Evolutionary conservation across 2,797 vertebrate genomes (phyloP), one percentile per base, ranked within the genome.

Genomic region (Phataginus tetradactyla): DNA sequence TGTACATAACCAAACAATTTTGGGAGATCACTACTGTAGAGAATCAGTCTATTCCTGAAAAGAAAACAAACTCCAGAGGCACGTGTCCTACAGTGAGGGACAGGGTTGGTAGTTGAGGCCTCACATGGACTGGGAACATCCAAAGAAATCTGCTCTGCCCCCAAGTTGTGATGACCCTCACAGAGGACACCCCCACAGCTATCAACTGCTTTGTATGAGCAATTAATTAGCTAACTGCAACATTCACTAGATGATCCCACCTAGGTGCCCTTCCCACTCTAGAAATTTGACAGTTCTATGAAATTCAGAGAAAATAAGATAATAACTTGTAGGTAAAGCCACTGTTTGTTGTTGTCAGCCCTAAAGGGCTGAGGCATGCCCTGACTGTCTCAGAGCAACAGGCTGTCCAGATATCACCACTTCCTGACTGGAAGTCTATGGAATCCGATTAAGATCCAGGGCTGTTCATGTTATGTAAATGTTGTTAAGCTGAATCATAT

Each of bases 241-340:
- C 51, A 78, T 10, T 90, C 68, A 83, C 8, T 61, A 45, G 7
- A 84, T 23, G n/a, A 72, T 14, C 21, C 55, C 6, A 90, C 34
- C 63, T 66, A 92, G 69, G 21, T 34, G 20, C 3, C 32, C n/a
- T 51, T 74, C 59, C 21, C 80, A 12, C 39, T 86, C 49, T 57
- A 71, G n/a, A 84, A 94, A 91, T 69, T 1, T 57, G 42, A 86
- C 66, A 66, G 83, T 69, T 77, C 51, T 85, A 15, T 79, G 51
- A 92, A 45, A 45, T 75, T 95, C 55, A 45, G 25, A 71, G 69
- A 87, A 87, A 68, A 32, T 64, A 89, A 95, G 32, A 79, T 57
- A 91, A 88, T 39, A 68, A 71, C 34, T 59, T 20, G 29, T 34
- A 72, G 42, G 39, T 59, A 77, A 94, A 94, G 88, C 15, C 66